Evolutionary conservation across 2,888 invertebrate genomes (phyloP), one percentile per base, ranked within the genome.

Genomic region (Patella depressa): DNA sequence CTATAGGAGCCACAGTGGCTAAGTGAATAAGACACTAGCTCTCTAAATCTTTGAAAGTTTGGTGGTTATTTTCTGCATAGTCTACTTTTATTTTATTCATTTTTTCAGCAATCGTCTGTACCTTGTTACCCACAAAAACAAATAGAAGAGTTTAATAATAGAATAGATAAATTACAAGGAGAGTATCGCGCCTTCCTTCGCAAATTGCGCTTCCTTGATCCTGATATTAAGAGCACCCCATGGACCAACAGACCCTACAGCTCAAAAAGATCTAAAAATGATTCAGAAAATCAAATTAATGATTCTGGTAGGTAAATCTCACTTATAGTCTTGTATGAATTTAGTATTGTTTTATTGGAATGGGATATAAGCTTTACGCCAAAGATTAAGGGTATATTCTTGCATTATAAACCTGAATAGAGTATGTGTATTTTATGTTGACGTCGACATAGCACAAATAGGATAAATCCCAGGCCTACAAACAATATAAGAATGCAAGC

Each of bases 151-250:
- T 88, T 87, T 79, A 82, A 84, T 19, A 53, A 76, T 11, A 84
- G 85, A 75, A 86, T 90, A 34, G 83, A 85, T 15, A 73, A 76
- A n/a, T 78, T 90, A 14, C 86, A 87, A 57, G 80, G 84, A 75
- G 89, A 90, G 76, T 90, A 90, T 81, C 86, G 86, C 76, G 88
- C 90, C 19, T 91, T 89, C 81, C 81, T 90, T 53, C 80, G 87
- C 17, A 90, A 89, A 77, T 80, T 89, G 2, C 81, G 85, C 11
- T 80, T 85, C 15, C 76, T 90, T n/a, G 87, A 89, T 9, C 88
- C 89, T 2, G 78, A 76, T n/a, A 72, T 82, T 7, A 80, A 78
- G 3, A 80, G 70, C 14, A 83, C 87, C 15, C 90, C 90, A 2
- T 90, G 91, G 89, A 85, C 87, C 53, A 88, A 89, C 72, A 79